Base-by-base conservation (phyloP, 2,888 invertebrate genomes). In the Hoplodrina ambigua region DNA sequence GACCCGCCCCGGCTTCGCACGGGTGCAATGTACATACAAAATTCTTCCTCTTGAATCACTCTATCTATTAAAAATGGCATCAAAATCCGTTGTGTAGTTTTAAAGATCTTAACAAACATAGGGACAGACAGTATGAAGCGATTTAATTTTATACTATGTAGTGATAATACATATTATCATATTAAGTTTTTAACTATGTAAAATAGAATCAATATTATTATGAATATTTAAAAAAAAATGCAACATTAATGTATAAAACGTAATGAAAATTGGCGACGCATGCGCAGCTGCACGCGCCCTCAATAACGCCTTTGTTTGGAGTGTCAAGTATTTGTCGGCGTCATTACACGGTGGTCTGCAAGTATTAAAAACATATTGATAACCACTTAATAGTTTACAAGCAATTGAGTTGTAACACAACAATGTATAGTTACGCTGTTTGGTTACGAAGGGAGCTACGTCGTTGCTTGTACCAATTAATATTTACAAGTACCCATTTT, bases 231-330 rank as follows among this genome's bases (percentile, higher is more conserved):
- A 25, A 25, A 25, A 25, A 25, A 25, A 25, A n/a, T n/a, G 25
- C 25, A 25, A 25, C 25, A 25, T 25, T 25, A 25, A 25, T 25
- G 25, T 25, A 25, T 25, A 25, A 25, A 25, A 46, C 15, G 15
- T 41, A 67, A 41, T 11, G 7, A 44, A 50, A 50, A 50, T 58
- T 55, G 1, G 7, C 54, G 17, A 86, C 86, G 81, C 60, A 84
- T 57, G 89, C 93, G 89, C 94, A 94, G 94, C 94, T 94, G 94
- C 88, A 84, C 94, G 93, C 93, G 94, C 91, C 89, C 92, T 92
- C 91, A 91, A 92, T 93, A 88, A 89, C 82, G 85, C 81, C 86
- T 90, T 93, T 93, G 91, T 93, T 72, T 56, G 46, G 53, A 72
- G 52, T 68, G 68, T 78, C 72, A 80, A 84, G 83, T 84, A 75